Evolutionary conservation across 2,113 vertebrate genomes (phyloP).

Genomic region (Petroica traversi): DNA sequence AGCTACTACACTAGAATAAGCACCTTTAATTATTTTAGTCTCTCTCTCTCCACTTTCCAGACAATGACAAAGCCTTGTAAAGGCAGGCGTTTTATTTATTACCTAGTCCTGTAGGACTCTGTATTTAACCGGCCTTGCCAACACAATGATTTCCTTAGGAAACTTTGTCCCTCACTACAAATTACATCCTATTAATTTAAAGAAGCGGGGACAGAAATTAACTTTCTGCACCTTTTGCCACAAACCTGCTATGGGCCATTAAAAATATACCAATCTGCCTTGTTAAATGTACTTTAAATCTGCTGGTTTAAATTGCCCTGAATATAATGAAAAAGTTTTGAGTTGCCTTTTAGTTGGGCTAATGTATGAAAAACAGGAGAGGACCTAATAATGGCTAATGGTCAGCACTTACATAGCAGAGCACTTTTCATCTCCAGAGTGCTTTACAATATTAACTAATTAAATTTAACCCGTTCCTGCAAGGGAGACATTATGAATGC

Average conservation of each 20-base stretch:
- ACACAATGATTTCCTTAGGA: background rate
- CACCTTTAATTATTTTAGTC: conserved; percentile 42
- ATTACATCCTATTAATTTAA: background rate
- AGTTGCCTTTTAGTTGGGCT: background rate
- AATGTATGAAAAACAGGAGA: background rate
- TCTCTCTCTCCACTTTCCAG: background rate
- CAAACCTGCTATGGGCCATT: background rate
- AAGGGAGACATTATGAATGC: background rate
- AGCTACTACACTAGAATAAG: background rate
- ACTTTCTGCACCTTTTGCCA: background rate
- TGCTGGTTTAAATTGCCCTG: background rate
- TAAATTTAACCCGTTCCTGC: conserved; percentile 19
- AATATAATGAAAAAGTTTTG: background rate
- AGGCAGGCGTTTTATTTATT: conserved; percentile 22
- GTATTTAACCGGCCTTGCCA: conserved; percentile 16
- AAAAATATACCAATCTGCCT: background rate
- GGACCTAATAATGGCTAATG: background rate
- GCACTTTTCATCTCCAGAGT: conserved; percentile 5
- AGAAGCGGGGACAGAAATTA: background rate
- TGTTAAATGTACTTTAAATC: conserved; percentile 8
- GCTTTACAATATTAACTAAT: conserved; percentile 24
- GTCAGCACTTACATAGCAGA: background rate
- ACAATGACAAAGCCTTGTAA: background rate
- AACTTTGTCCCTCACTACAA: conserved; percentile 15
- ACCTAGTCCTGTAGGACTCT: background rate